Base-by-base conservation (phyloP, 35 echinoderm and acorn worm genomes). In the Heliocidaris erythrogramma region DNA sequence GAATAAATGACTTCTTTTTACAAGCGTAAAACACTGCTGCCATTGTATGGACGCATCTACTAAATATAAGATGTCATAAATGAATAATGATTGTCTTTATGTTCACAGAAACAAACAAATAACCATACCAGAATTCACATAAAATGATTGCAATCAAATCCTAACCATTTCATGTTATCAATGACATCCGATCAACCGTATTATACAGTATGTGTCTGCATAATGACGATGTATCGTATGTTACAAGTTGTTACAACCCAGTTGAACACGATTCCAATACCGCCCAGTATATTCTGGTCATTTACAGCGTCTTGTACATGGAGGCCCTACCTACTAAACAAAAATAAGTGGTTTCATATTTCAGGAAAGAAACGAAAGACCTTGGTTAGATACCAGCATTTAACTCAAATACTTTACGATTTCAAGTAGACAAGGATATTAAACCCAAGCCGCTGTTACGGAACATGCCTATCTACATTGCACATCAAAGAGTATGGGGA, bases 381-480 rank as follows among this genome's bases (percentile, higher is more conserved):
- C 87, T 89, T 89, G 65, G 30, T n/a, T 17, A 89, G 87, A 48
- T 89, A 89, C 87, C 87, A 89, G 87, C 87, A 89, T 47, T 42
- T 89, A 47, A 89, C 31, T 89, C 87, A 14, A 78, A 78, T 78
- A 78, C 65, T 78, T 78, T 78, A 78, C 65, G 21, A 78, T 78
- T 78, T 78, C 65, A n/a, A 21, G 65, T 18, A 21, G 21, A 78
- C 65, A 78, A 78, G 65, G 65, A 78, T 78, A 24, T 78, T n/a
- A 21, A 78, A n/a, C 21, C 27, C 65, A 21, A 18, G 18, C 6
- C 18, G 65, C 65, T n/a, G 21, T n/a, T n/a, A 27, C 17, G 65
- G 1, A 24, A 78, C 65, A 78, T 78, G 65, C 18, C 65, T 78
- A 27, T 78, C 65, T 78, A 78, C 65, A 78, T n/a, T 18, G 65